These are phyloP conservation scores for Scaptomyza parva DNA, from an alignment of 2,888 invertebrate genomes.

Conservation along the genomic window DNA sequence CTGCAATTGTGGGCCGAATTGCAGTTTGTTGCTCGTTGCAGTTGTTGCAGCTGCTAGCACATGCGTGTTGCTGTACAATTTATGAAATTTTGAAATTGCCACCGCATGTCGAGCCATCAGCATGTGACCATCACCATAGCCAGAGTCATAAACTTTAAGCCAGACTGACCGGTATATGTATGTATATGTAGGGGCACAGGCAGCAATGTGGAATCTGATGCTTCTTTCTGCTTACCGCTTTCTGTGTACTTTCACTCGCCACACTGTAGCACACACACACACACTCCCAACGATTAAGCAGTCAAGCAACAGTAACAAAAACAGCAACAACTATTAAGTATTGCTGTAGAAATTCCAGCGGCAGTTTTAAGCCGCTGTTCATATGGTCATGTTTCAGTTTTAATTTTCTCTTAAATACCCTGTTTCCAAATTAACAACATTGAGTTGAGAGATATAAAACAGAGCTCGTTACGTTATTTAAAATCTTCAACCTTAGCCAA, in stretches of 20 bases:
- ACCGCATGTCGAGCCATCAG: slow-evolving; percentile 58
- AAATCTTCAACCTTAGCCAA: neutral
- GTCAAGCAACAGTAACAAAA: slow-evolving; percentile 57
- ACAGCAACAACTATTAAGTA: slow-evolving; percentile 26
- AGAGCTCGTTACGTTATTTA: too few species aligned
- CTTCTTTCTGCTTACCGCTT: slow-evolving; percentile 49
- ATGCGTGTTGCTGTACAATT: slow-evolving; percentile 74
- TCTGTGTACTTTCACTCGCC: slow-evolving; percentile 69
- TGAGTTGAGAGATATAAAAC: too few species aligned
- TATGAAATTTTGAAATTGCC: slow-evolving; percentile 64
- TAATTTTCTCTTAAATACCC: slow-evolving; percentile 49
- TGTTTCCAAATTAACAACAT: neutral
- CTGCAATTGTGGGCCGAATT: slow-evolving; percentile 51
- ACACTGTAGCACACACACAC: slow-evolving; percentile 61
- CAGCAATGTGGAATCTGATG: slow-evolving; percentile 30
- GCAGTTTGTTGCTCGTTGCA: slow-evolving; percentile 35
- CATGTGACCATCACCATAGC: slow-evolving; percentile 54
- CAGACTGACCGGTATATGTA: slow-evolving; percentile 49
- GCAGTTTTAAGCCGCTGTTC: slow-evolving; percentile 39
- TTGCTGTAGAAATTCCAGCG: slow-evolving; percentile 60
- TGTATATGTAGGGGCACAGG: neutral
- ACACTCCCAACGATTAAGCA: slow-evolving; percentile 69
- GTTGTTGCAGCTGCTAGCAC: slow-evolving; percentile 55
- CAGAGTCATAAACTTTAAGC: slow-evolving; percentile 38
- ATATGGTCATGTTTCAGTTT: slow-evolving; percentile 59